These are phyloP conservation scores for Xenopus petersii DNA, from an alignment of 2,797 vertebrate species.

Conservation along the genomic window DNA sequence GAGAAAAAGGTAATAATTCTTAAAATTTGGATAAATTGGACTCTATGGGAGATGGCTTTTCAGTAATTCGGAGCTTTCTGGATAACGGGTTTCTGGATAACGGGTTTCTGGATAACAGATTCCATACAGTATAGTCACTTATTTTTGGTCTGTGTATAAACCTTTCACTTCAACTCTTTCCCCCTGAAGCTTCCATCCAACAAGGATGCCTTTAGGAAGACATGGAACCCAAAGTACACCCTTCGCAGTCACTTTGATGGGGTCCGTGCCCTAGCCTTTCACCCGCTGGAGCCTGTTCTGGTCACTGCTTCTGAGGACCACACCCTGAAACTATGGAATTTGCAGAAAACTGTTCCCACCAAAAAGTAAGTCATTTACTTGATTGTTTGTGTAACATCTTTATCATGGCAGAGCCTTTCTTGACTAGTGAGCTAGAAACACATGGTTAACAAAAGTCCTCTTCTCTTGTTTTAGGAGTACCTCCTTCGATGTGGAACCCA, in stretches of 20 bases:
- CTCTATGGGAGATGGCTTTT: no score
- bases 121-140: no score
- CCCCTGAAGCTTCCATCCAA: constrained; percentile 83
- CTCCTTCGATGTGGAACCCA: constrained; percentile 96
- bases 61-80: no score
- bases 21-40: no score
- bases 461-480: constrained; percentile 81
- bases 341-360: constrained; percentile 97
- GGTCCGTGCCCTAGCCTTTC: constrained; percentile 91
- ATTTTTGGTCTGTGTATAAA: neutral
- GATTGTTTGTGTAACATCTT: no score
- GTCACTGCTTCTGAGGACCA: constrained; percentile 97
- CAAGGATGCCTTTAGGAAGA: constrained; percentile 97
- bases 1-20: no score
- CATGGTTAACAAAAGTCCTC: neutral
- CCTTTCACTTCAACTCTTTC: constrained; percentile 8
- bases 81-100: no score
- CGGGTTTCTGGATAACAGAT: no score
- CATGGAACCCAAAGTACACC: constrained; percentile 97
- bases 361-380: constrained; percentile 81
- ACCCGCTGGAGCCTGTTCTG: constrained; percentile 95
- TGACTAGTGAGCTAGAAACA: neutral
- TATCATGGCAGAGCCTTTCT: neutral
- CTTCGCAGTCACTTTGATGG: constrained; percentile 96
- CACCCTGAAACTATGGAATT: constrained; percentile 97